Percentiles rank a stretch among this genome's conserved stretches.
Evolutionary conservation across 2,888 invertebrate species (phyloP).

Genomic region (Dynastes grantii): DNA sequence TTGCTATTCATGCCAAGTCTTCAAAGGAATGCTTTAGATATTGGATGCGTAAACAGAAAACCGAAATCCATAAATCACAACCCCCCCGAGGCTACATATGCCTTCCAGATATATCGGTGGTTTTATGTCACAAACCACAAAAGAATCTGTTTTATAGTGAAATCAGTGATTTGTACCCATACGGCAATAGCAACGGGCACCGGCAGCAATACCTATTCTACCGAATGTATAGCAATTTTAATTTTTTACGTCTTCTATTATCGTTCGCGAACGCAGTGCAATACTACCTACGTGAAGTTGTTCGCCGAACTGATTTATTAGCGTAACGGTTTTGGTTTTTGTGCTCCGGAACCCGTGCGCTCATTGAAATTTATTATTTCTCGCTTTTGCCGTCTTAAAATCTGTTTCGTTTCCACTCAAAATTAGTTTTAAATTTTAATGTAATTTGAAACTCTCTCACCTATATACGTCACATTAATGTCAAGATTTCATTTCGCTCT

Average conservation of each 20-base stretch:
- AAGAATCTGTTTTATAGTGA: constrained; percentile 59
- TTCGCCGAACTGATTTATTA: constrained; percentile 45
- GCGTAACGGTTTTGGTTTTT: constrained; percentile 39
- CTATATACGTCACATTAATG: constrained; percentile 51
- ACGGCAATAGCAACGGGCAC: constrained; percentile 6
- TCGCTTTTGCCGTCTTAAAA: constrained; percentile 39
- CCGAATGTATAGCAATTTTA: constrained; percentile 39
- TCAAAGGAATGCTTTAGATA: constrained; percentile 61
- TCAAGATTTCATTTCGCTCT: constrained; percentile 48
- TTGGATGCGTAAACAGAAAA: constrained; percentile 63
- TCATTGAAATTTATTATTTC: constrained; percentile 53
- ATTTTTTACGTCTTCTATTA: constrained; percentile 46
- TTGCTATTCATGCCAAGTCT: constrained; percentile 61
- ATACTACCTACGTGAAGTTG: constrained; percentile 35
- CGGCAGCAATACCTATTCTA: constrained; percentile 17
- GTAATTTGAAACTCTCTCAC: constrained; percentile 49
- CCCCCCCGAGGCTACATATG: constrained; percentile 60
- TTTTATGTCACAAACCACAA: constrained; percentile 61
- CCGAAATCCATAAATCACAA: constrained; percentile 63
- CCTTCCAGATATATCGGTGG: constrained; percentile 61
- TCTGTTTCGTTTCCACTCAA: constrained; percentile 46
- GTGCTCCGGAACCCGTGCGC: constrained; percentile 9
- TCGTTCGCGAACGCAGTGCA: constrained; percentile 38
- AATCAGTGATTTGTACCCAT: constrained; percentile 51
- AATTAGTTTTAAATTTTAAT: constrained; percentile 53